Evolutionary conservation across 1,140 invertebrate species (phyloP), one percentile per base, ranked within the genome.

Genomic region (Melanaphis sacchari): DNA sequence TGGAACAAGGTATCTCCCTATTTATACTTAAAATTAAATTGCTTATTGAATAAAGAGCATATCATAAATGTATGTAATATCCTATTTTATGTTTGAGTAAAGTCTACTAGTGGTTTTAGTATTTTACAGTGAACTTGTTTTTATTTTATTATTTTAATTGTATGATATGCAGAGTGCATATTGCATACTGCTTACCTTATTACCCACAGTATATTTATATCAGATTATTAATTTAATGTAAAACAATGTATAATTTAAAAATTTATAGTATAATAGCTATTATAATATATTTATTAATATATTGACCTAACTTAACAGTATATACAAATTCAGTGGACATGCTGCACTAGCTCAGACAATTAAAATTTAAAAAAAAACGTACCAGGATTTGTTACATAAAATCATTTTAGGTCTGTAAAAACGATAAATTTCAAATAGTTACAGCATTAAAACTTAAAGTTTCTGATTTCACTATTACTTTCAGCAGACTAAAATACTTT

Each of bases 271-370:
- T 15, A 18, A 18, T 49, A 49, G 46, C 46, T 49, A 49, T 49
- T 46, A 18, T 18, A 46, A 46, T 15, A 46, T 15, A 11, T 66
- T 9, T 66, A 9, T 66, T 66, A 31, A 26, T 54, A 8, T 66
- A 31, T 66, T 66, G 15, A 66, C 15, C 11, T 66, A 66, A 15
- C 31, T 11, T n/a, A 18, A n/a, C 31, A 66, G 6, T 31, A 66
- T n/a, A 18, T 59, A 31, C 18, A 66, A 9, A 31, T 4, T 15
- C 31, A 0, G 31, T 31, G 15, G 59, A 59, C 8, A n/a, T 4
- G 15, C 4, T n/a, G 3, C 1, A 2, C 7, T 31, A 1, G 1
- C 26, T 15, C 3, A 0, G 9, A 0, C 11, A n/a, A 9, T 26
- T 40, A 26, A 26, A 26, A 26, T 85, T 26, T n/a, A 43, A 43